Evolutionary conservation across 2,888 invertebrate species (phyloP), one percentile per base, ranked within the genome.

Genomic region (Synergus gifuensis): DNA sequence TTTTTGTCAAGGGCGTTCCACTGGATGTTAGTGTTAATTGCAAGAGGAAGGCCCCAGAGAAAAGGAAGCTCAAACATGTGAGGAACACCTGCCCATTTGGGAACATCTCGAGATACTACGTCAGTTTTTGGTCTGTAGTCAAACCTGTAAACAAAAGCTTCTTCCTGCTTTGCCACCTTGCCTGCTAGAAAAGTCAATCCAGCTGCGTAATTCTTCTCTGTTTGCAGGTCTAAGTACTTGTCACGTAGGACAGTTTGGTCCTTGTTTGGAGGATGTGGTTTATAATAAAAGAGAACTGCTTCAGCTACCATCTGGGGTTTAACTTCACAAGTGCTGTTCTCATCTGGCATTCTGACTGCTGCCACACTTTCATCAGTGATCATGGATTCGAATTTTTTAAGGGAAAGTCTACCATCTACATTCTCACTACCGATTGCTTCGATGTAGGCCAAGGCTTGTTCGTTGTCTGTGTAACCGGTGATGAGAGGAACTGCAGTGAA

Each of bases 51-150:
- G 0, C 97, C 97, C 94, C 97, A 97, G 8, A 96, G 94, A 89
- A 96, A 97, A 76, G 97, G 95, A 83, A 97, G 93, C 91, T 97
- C 97, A 85, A 95, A 96, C 91, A 96, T 95, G 90, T 97, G 97
- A 0, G 97, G 96, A 0, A 97, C 97, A 22, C 95, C 94, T 0
- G 96, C 94, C 97, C 97, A 97, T 67, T 94, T 94, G 0, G 97
- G 96, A 42, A 97, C 93, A 76, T 95, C 95, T 46, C 94, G 94
- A 67, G 94, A 94, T 4, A 94, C 95, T 44, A 94, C 93, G 73
- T 93, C 92, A 0, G 96, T 96, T 86, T 94, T 94, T 0, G 96
- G 95, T 85, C 96, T 86, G 77, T 92, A 92, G 91, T 97, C 97
- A 88, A 97, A 97, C 85, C 97, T 93, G 88, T 97, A 97, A 40